These are phyloP conservation scores for Cephus rjabovi DNA, from an alignment of 2,888 invertebrate genomes.

Conservation along the genomic window DNA sequence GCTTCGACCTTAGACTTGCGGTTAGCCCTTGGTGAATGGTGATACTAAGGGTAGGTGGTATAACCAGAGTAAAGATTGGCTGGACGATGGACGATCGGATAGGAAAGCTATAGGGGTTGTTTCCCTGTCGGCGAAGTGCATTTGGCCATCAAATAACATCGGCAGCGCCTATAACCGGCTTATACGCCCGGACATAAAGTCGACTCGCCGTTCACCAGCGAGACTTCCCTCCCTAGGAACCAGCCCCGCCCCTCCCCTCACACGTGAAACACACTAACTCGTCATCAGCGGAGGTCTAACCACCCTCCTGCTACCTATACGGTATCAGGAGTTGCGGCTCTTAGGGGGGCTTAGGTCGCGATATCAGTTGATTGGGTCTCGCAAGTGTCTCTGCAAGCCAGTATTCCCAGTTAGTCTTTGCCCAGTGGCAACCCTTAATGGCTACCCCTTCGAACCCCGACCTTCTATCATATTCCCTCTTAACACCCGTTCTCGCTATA, in stretches of 20 bases:
- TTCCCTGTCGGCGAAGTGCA: conserved; percentile 60
- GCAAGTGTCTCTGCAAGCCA: conserved; percentile 26
- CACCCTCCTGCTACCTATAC: conserved; percentile 52
- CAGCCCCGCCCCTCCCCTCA: conserved; percentile 6
- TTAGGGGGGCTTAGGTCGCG: conserved; percentile 58
- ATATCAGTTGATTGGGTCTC: conserved; percentile 66
- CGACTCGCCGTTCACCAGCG: conserved; percentile 46
- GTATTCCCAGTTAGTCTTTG: background rate
- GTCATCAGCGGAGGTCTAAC: conserved; percentile 61
- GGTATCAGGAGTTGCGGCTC: conserved; percentile 64
- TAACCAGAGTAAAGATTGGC: conserved; percentile 36
- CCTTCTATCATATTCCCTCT: background rate
- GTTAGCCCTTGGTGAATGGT: background rate
- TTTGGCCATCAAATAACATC: conserved; percentile 68
- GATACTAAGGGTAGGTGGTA: conserved; percentile 20
- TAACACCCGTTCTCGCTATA: background rate
- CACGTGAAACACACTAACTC: conserved; percentile 61
- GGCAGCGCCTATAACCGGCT: conserved; percentile 67
- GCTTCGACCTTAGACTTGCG: background rate
- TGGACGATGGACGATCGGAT: conserved; percentile 55
- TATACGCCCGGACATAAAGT: conserved; percentile 63
- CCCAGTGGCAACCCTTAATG: background rate
- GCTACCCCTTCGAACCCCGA: background rate
- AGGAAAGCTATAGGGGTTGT: conserved; percentile 41
- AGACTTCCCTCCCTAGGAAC: background rate